These are phyloP conservation scores for Crocodylus rhombifer DNA, from an alignment of 2,797 vertebrate species.

Conservation along the genomic window DNA sequence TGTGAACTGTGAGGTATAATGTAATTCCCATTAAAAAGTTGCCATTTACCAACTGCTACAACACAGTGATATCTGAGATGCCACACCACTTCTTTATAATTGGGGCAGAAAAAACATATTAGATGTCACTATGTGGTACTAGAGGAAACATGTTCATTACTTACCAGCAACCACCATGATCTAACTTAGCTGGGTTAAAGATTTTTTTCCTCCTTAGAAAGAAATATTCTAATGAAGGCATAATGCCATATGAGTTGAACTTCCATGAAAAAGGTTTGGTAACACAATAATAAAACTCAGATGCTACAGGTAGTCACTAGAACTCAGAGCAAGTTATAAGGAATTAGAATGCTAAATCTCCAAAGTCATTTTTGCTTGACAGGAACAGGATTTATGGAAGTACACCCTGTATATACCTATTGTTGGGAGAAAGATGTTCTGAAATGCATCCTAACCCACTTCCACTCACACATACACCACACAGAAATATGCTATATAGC, in stretches of 20 bases:
- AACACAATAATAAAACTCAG: not conserved
- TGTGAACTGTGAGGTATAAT: constrained; percentile 44
- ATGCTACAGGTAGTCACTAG: not conserved
- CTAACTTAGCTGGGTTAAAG: constrained; percentile 3
- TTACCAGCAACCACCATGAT: constrained; percentile 4
- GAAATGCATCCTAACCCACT: too few relatives aligned
- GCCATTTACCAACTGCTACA: constrained; percentile 46
- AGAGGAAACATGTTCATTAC: not conserved
- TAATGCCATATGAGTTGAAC: not conserved
- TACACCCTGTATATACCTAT: not conserved
- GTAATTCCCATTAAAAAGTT: constrained; percentile 56
- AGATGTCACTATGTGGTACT: not conserved
- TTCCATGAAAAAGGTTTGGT: not conserved
- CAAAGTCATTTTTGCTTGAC: not conserved
- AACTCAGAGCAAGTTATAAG: not conserved
- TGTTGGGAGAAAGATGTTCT: too few relatives aligned
- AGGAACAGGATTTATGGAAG: not conserved
- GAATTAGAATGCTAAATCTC: not conserved
- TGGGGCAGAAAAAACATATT: constrained; percentile 22
- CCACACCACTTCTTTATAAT: constrained; percentile 16
- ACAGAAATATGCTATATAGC: too few relatives aligned
- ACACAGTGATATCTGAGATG: constrained; percentile 48
- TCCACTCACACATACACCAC: too few relatives aligned
- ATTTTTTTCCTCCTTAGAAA: not conserved
- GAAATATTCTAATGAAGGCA: not conserved